These are phyloP conservation scores for Hystrix brachyura DNA, from an alignment of 2,113 vertebrate species.

Conservation along the genomic window DNA sequence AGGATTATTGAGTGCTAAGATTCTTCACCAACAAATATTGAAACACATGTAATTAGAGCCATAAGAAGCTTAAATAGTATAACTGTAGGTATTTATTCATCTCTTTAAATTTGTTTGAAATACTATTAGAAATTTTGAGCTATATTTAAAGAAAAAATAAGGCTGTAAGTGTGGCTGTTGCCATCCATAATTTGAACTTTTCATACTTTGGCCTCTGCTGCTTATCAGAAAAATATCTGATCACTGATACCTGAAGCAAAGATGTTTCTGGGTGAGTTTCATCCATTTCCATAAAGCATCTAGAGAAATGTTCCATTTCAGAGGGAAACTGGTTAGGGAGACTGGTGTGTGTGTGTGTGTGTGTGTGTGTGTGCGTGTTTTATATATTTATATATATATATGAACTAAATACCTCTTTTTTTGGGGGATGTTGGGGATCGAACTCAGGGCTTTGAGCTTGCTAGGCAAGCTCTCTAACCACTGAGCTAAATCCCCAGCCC, in stretches of 20 bases:
- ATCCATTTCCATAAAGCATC: background rate
- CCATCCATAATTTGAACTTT: background rate
- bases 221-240: background rate
- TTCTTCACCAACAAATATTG: background rate
- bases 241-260: background rate
- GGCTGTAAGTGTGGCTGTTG: background rate
- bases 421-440: no score
- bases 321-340: background rate
- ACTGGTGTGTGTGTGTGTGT: background rate
- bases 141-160: background rate
- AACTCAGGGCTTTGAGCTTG: no score
- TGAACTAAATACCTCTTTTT: background rate
- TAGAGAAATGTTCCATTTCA: background rate
- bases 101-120: background rate
- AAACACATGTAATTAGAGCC: background rate
- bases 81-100: background rate
- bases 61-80: background rate
- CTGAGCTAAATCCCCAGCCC: no score
- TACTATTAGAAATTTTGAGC: background rate
- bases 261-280: background rate
- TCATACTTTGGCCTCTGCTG: background rate
- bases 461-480: no score
- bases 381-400: no score
- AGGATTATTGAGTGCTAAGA: conserved; percentile 31
- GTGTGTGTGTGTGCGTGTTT: no score